Conservation (phyloP, 2,888 invertebrate genomes). For the Melanotus villosus region DNA sequence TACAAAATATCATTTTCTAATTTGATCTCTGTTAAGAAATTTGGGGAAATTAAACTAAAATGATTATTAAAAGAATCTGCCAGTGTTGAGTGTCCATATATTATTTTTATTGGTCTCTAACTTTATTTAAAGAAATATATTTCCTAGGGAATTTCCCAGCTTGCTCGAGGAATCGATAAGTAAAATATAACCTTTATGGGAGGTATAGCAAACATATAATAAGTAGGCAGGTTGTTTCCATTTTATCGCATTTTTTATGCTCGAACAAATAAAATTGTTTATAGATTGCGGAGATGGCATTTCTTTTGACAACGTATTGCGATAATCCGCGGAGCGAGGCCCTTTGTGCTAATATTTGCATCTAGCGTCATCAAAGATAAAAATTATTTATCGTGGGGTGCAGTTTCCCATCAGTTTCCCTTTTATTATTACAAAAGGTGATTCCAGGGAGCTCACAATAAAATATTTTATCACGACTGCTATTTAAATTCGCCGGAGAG, state of each 20-base stretch:
- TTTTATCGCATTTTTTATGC: constrained; percentile 54
- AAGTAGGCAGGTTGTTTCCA: constrained; percentile 44
- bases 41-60: no score
- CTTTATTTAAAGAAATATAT: no score
- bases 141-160: no score
- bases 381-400: constrained; percentile 58
- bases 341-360: constrained; percentile 56
- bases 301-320: constrained; percentile 48
- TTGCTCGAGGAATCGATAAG: constrained; percentile 52
- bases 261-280: constrained; percentile 62
- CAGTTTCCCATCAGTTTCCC: constrained; percentile 56
- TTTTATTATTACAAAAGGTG: constrained; percentile 61
- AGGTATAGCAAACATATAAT: constrained; percentile 34
- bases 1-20: no score
- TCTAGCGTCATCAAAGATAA: constrained; percentile 59
- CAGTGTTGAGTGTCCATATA: no score
- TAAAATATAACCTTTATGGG: constrained; percentile 57
- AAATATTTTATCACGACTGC: constrained; percentile 59
- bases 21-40: no score
- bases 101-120: no score
- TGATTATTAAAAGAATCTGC: no score
- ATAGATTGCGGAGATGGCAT: constrained; percentile 56
- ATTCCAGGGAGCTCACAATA: constrained; percentile 59
- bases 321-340: constrained; percentile 45
- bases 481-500: constrained; percentile 55